A percentile compares a stretch with the other conserved stretches of the same genome.
Conservation (phyloP, 2,888 invertebrate genomes). For the Aporophyla lueneburgensis region DNA sequence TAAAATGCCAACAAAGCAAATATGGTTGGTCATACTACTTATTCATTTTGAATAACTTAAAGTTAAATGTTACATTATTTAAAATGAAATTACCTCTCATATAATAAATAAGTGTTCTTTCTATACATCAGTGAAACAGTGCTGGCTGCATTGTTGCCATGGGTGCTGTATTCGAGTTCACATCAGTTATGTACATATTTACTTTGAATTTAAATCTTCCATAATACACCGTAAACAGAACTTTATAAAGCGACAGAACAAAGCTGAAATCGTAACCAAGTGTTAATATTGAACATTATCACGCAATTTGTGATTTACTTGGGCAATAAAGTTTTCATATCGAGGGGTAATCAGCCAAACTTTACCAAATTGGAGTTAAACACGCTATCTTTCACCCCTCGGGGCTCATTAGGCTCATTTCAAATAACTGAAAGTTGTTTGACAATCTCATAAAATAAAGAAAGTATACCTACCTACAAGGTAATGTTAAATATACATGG, state of each 20-base stretch:
- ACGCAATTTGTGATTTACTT: constrained; percentile 50
- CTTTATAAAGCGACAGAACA: constrained; percentile 22
- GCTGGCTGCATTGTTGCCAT: background rate
- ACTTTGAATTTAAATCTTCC: constrained; percentile 1
- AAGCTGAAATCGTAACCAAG: constrained; percentile 15
- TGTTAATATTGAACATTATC: constrained; percentile 43
- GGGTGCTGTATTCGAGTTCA: background rate
- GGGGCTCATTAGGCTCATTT: constrained; percentile 19
- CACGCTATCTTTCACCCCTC: constrained; percentile 59
- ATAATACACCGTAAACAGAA: constrained; percentile 2
- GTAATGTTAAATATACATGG: background rate
- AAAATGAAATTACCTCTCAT: no score
- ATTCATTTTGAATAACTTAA: no score
- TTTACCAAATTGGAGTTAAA: constrained; percentile 53
- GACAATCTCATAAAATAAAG: constrained; percentile 4
- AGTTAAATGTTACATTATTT: no score
- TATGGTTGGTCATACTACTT: no score
- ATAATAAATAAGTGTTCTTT: no score
- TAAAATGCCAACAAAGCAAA: no score
- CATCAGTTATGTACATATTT: background rate
- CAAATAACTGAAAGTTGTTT: constrained; percentile 38
- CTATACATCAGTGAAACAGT: background rate
- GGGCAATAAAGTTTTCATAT: constrained; percentile 51
- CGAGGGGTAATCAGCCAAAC: constrained; percentile 36
- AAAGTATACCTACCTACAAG: background rate